Evolutionary conservation across 2,888 invertebrate species (phyloP).

Genomic region (Stenotaenia linearis): DNA sequence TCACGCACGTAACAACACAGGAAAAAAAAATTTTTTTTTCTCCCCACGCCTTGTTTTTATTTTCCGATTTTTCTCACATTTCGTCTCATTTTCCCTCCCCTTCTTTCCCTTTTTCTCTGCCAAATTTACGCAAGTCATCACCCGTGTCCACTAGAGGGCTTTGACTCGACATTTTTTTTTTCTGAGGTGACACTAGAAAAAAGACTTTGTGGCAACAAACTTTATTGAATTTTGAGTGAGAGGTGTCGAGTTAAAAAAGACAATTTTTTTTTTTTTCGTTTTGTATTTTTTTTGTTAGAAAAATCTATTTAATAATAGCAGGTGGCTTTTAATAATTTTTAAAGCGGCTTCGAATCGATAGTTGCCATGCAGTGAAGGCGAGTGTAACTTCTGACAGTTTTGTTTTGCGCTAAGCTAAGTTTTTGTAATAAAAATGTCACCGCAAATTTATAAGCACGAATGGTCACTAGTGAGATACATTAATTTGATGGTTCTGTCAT

Average conservation of each 20-base stretch:
- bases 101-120: neutral
- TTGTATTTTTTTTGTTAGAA: too few species aligned
- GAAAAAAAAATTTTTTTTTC: neutral
- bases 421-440: too few species aligned
- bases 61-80: neutral
- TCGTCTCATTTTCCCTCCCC: neutral
- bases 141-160: neutral
- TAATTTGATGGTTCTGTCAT: too few species aligned
- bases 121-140: neutral
- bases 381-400: too few species aligned
- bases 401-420: too few species aligned
- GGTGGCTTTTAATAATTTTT: neutral
- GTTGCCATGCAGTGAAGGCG: too few species aligned
- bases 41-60: neutral
- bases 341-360: neutral
- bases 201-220: neutral
- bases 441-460: too few species aligned
- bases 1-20: neutral
- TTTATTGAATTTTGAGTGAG: slow-evolving; percentile 13
- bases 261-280: neutral
- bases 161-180: slow-evolving; percentile 17
- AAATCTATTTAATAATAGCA: neutral
- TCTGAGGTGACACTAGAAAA: neutral
- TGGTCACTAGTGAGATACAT: too few species aligned
- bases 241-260: neutral